Evolutionary conservation across 2,888 invertebrate species (phyloP).

Genomic region (Machimus rusticus): DNA sequence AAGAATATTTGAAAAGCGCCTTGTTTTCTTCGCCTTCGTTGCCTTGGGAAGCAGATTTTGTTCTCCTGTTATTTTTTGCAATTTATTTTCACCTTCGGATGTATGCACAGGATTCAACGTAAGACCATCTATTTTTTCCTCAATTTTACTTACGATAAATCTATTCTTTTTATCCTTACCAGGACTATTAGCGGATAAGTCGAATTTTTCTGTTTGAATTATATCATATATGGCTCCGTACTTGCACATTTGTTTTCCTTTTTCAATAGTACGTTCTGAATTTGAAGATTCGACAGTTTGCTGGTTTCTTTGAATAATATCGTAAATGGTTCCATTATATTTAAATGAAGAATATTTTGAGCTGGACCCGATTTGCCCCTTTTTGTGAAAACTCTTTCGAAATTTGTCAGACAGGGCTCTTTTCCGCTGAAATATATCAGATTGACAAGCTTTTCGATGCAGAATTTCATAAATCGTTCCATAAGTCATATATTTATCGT

Average conservation of each 20-base stretch:
- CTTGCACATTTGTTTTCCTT: slow-evolving; percentile 51
- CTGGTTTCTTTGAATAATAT: slow-evolving; percentile 59
- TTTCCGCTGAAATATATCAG: slow-evolving; percentile 57
- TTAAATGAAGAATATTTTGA: slow-evolving; percentile 47
- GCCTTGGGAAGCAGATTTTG: slow-evolving; percentile 48
- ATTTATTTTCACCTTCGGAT: background rate
- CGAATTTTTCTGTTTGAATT: slow-evolving; percentile 54
- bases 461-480: slow-evolving; percentile 63
- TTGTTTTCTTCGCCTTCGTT: slow-evolving; percentile 57
- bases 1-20: slow-evolving; percentile 61
- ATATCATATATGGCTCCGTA: slow-evolving; percentile 63
- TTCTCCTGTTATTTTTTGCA: background rate
- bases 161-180: slow-evolving; percentile 53
- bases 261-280: slow-evolving; percentile 21
- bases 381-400: slow-evolving; percentile 27
- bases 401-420: slow-evolving; percentile 59
- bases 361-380: slow-evolving; percentile 1
- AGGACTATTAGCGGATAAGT: slow-evolving; percentile 52
- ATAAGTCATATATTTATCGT: slow-evolving; percentile 64
- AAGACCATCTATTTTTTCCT: slow-evolving; percentile 52
- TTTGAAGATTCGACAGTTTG: slow-evolving; percentile 28
- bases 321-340: slow-evolving; percentile 60
- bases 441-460: slow-evolving; percentile 59
- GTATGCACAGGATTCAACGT: background rate
- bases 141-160: slow-evolving; percentile 61